Percentiles rank a stretch among this genome's conserved stretches.
These are phyloP conservation scores for Thymelicus acteon DNA, from an alignment of 2,888 invertebrate species.

Conservation along the genomic window DNA sequence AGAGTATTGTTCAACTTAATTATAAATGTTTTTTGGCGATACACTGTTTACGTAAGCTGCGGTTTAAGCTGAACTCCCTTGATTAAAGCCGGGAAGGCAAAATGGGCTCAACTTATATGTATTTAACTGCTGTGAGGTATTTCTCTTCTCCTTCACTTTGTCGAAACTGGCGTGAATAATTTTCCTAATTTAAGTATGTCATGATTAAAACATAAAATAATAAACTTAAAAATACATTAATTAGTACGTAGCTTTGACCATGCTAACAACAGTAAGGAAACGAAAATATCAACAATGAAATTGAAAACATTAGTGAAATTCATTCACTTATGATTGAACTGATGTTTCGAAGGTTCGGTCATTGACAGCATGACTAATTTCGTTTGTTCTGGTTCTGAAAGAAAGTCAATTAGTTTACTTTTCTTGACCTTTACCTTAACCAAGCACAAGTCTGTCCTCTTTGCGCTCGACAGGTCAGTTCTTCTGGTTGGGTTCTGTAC, in stretches of 20 bases:
- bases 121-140: background rate
- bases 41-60: background rate
- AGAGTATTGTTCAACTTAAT: background rate
- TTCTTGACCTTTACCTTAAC: constrained; percentile 66
- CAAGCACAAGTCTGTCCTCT: constrained; percentile 84
- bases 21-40: constrained; percentile 1
- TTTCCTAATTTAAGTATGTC: too few species aligned
- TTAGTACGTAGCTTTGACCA: too few species aligned
- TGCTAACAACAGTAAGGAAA: background rate
- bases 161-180: background rate
- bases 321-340: background rate
- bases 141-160: background rate
- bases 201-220: too few species aligned
- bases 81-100: background rate
- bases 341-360: background rate
- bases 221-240: too few species aligned
- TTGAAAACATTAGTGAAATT: background rate
- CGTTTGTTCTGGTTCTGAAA: background rate
- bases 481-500: constrained; percentile 87
- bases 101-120: constrained; percentile 1
- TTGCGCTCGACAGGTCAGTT: constrained; percentile 85
- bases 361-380: background rate
- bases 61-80: background rate
- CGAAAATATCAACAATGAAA: background rate
- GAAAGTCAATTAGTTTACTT: background rate